Percentiles rank a stretch among this genome's conserved stretches.
phyloP scores from a whole-genome alignment of 2,797 vertebrate genomes.

The Chaunax sp. region DNA sequence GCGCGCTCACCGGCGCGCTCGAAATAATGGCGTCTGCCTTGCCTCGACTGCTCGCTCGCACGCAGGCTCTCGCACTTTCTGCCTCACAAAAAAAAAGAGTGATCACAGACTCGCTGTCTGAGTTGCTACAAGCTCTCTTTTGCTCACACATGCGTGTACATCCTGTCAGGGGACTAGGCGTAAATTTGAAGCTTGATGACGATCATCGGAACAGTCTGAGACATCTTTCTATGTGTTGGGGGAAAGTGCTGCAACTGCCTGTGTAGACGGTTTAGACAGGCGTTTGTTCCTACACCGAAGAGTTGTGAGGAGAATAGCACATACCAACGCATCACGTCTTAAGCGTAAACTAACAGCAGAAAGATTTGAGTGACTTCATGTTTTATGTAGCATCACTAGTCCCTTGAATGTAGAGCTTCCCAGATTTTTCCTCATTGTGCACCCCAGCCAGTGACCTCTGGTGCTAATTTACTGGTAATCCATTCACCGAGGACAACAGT shows the following conservation, averaged over 20 bases:
- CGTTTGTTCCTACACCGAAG: constrained; percentile 40
- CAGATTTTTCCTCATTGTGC: constrained; percentile 13
- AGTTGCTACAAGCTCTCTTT: constrained; percentile 29
- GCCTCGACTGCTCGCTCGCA: constrained; percentile 3
- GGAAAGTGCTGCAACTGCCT: constrained; percentile 33
- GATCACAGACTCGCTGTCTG: constrained; percentile 46
- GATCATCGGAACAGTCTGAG: constrained; percentile 50
- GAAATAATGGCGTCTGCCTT: constrained; percentile 38
- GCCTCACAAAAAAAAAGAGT: constrained; percentile 41
- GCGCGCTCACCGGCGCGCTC: background rate
- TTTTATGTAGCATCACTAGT: background rate
- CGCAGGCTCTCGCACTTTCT: constrained; percentile 13
- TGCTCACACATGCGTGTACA: constrained; percentile 21
- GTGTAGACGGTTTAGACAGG: constrained; percentile 27
- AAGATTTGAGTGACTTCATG: constrained; percentile 28
- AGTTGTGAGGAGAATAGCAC: constrained; percentile 11
- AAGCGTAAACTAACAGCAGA: background rate
- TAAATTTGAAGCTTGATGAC: constrained; percentile 41
- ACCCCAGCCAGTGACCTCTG: constrained; percentile 63
- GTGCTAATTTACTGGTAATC: constrained; percentile 64
- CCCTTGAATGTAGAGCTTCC: constrained; percentile 12
- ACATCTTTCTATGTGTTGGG: constrained; percentile 41
- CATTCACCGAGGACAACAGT: constrained; percentile 63
- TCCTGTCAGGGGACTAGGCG: constrained; percentile 36
- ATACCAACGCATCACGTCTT: too few species aligned